phyloP scores from a whole-genome alignment of 1,140 invertebrate species.

The Branchinecta lindahli region DNA sequence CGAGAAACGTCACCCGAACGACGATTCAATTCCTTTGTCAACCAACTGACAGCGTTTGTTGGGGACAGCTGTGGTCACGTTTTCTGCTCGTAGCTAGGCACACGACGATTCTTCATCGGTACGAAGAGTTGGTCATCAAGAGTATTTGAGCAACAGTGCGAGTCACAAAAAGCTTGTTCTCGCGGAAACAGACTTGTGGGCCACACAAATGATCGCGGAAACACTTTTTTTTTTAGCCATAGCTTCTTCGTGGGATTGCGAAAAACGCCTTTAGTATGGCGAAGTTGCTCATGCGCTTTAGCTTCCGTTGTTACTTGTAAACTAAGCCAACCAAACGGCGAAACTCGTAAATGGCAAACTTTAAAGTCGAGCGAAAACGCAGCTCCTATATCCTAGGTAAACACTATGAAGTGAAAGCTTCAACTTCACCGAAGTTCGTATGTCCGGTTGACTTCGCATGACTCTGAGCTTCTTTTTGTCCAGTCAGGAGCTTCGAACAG shows the following conservation, averaged over 20 bases:
- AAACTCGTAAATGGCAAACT: not conserved
- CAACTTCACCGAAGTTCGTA: slow-evolving; percentile 61
- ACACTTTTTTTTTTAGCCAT: not conserved
- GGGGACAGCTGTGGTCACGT: no score
- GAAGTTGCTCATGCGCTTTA: not conserved
- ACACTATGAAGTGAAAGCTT: slow-evolving; percentile 3
- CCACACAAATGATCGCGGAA: not conserved
- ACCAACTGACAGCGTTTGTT: no score
- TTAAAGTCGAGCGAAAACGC: not conserved
- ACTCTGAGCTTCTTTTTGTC: slow-evolving; percentile 57
- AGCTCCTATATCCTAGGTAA: not conserved
- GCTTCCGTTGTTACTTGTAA: no score
- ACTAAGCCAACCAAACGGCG: not conserved
- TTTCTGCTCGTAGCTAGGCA: no score
- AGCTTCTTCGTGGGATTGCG: not conserved
- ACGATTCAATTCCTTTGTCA: no score
- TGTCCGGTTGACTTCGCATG: slow-evolving; percentile 75
- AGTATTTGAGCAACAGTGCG: not conserved
- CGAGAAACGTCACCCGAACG: no score
- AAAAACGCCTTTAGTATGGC: not conserved
- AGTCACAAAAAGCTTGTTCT: not conserved
- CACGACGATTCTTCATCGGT: no score
- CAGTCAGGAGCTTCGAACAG: slow-evolving; percentile 54
- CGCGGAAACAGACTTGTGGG: not conserved
- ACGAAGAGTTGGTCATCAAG: no score